Evolutionary conservation across 1,140 invertebrate genomes (phyloP).

Genomic region (Homalodisca vitripennis): DNA sequence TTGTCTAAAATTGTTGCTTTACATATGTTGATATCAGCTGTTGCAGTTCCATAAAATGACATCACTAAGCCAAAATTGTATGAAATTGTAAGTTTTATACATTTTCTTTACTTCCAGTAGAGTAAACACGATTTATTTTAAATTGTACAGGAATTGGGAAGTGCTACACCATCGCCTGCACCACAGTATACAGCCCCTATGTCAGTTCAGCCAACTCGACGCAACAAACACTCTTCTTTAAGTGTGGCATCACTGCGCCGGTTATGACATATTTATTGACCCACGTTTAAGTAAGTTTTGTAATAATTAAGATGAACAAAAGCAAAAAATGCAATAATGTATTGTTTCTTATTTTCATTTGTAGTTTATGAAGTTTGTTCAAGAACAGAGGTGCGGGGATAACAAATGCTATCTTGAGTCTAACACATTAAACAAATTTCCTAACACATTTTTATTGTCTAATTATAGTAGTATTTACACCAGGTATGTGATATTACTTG

Average conservation of each 20-base stretch:
- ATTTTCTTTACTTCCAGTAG: too few relatives aligned
- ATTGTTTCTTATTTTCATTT: background rate
- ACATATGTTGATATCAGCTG: background rate
- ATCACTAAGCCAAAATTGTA: background rate
- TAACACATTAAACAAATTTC: background rate
- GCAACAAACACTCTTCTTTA: slow-evolving; percentile 62
- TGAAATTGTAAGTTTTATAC: background rate
- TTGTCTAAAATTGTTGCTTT: slow-evolving; percentile 14
- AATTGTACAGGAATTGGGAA: slow-evolving; percentile 57
- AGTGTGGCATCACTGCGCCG: slow-evolving; percentile 58
- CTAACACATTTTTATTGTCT: background rate
- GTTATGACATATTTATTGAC: slow-evolving; percentile 34
- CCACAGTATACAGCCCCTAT: slow-evolving; percentile 59
- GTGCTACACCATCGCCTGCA: slow-evolving; percentile 58
- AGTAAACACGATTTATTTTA: background rate
- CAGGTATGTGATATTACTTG: too few relatives aligned
- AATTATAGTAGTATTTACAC: background rate
- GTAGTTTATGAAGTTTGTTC: background rate
- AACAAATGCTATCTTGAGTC: background rate
- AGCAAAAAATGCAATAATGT: too few relatives aligned
- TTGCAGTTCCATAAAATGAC: background rate
- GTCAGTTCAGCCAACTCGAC: slow-evolving; percentile 77
- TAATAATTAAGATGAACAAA: too few relatives aligned
- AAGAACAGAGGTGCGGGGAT: background rate
- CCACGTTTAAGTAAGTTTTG: slow-evolving; percentile 37